Conservation (phyloP, 2,113 vertebrate genomes). For the Merops nubicus region DNA sequence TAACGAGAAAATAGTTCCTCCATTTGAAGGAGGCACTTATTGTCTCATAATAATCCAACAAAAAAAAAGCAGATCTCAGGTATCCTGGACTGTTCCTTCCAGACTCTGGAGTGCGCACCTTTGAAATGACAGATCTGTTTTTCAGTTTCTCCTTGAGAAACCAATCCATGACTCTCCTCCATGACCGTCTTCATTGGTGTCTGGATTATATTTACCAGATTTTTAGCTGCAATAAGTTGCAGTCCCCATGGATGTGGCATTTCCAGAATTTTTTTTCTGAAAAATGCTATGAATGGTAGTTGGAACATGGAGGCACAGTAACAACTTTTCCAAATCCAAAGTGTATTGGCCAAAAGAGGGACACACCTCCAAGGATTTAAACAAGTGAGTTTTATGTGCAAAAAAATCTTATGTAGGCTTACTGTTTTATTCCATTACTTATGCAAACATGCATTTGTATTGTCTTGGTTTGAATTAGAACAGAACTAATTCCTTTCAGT, state of each 20-base stretch:
- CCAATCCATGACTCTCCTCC: rapidly evolving
- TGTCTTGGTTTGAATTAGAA: no score
- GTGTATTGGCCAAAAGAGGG: neutral
- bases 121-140: neutral
- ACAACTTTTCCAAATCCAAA: neutral
- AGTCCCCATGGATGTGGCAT: rapidly evolving
- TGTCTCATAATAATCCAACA: neutral
- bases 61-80: rapidly evolving
- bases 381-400: neutral
- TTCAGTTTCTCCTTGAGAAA: neutral
- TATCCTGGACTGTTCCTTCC: neutral
- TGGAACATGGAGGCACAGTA: neutral
- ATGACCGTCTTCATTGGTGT: neutral
- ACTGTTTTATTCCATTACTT: neutral
- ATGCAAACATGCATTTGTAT: neutral
- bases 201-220: neutral
- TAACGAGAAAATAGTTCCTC: neutral
- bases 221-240: neutral
- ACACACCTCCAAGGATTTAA: neutral
- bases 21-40: neutral
- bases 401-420: neutral
- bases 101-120: neutral
- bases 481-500: no score
- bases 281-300: neutral
- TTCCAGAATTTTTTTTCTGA: neutral